phyloP scores from a whole-genome alignment of 2,888 invertebrate genomes.

The Drosophila flavopinicola region DNA sequence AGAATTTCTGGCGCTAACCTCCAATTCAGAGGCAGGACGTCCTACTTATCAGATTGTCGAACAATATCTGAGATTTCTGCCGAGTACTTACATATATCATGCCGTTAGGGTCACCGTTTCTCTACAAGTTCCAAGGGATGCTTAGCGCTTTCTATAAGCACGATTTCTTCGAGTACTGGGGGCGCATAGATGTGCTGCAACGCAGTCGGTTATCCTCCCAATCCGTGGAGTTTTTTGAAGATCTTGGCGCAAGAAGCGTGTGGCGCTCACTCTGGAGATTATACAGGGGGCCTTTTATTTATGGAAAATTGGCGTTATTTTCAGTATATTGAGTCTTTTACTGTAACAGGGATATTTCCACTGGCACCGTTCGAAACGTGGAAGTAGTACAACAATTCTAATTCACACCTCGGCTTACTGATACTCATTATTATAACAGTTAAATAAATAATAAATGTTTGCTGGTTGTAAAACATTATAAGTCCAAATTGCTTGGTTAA shows the following conservation, averaged over 20 bases:
- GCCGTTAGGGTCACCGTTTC: conserved; percentile 73
- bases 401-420: neutral
- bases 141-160: conserved; percentile 70
- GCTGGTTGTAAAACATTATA: neutral
- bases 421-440: neutral
- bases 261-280: conserved; percentile 75
- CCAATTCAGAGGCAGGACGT: conserved; percentile 62
- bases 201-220: conserved; percentile 43
- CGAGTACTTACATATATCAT: conserved; percentile 74
- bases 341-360: too few species aligned
- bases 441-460: neutral
- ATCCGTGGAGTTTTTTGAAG: conserved; percentile 60
- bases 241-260: conserved; percentile 52
- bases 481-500: too few species aligned
- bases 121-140: conserved; percentile 72
- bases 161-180: conserved; percentile 81
- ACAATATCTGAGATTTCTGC: conserved; percentile 76
- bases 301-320: conserved; percentile 74
- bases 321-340: conserved; percentile 66
- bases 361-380: neutral
- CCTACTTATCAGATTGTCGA: conserved; percentile 80
- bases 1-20: conserved; percentile 75
- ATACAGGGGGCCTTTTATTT: conserved; percentile 82
- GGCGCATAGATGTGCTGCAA: conserved; percentile 45
- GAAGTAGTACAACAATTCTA: too few species aligned